phyloP scores from a whole-genome alignment of 1,140 invertebrate genomes.

The Phenacoccus solenopsis region DNA sequence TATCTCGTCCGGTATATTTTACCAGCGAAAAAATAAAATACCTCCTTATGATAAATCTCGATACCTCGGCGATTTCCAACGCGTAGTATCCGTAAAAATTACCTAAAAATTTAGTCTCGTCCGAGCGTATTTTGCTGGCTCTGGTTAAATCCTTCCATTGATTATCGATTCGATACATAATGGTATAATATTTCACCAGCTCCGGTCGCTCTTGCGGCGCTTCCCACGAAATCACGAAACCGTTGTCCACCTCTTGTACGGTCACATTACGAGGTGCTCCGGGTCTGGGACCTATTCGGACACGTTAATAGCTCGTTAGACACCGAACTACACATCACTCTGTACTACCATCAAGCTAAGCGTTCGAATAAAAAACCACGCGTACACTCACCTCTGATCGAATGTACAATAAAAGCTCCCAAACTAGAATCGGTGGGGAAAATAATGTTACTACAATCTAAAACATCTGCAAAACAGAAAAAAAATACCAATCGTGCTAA shows the following conservation, averaged over 20 bases:
- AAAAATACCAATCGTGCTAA: slow-evolving; percentile 27
- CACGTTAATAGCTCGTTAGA: not conserved
- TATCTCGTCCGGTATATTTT: too few relatives aligned
- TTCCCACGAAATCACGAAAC: slow-evolving; percentile 78
- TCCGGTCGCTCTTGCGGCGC: slow-evolving; percentile 61
- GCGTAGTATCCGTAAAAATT: too few relatives aligned
- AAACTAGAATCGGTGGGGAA: slow-evolving; percentile 60
- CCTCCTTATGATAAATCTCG: too few relatives aligned
- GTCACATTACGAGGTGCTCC: slow-evolving; percentile 75
- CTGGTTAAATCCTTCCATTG: slow-evolving; percentile 76
- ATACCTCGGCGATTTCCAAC: too few relatives aligned
- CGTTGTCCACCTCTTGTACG: slow-evolving; percentile 70
- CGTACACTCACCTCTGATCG: not conserved
- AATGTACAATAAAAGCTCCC: slow-evolving; percentile 8
- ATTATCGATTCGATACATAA: slow-evolving; percentile 78
- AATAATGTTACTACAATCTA: slow-evolving; percentile 61
- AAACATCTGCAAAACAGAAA: slow-evolving; percentile 58
- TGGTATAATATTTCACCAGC: slow-evolving; percentile 77
- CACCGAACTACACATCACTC: not conserved
- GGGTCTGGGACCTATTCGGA: slow-evolving; percentile 81
- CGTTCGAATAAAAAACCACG: not conserved
- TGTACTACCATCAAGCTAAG: not conserved
- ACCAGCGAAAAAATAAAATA: too few relatives aligned
- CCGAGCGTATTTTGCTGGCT: slow-evolving; percentile 62
- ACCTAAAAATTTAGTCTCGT: slow-evolving; percentile 67